Evolutionary conservation across 2,797 vertebrate genomes (phyloP).

Genomic region (Erethizon dorsatum): DNA sequence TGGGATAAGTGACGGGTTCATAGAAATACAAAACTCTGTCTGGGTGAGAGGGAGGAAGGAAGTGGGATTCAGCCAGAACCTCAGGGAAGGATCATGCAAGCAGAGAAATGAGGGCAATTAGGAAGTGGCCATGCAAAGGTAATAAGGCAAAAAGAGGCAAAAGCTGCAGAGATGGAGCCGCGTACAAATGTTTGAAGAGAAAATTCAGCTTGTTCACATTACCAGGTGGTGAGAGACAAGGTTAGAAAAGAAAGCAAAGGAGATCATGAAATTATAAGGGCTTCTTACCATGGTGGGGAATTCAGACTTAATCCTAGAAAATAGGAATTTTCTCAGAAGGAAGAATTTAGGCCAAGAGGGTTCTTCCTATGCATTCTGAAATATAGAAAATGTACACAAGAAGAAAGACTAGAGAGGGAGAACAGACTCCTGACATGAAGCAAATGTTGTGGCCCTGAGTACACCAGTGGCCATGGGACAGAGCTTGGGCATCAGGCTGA

Average conservation of each 20-base stretch:
- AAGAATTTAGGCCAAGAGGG: background rate
- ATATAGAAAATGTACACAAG: background rate
- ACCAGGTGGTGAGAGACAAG: background rate
- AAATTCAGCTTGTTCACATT: background rate
- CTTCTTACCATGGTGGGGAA: background rate
- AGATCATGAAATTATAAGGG: background rate
- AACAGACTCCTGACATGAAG: background rate
- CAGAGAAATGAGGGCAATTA: background rate
- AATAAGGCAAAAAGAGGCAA: background rate
- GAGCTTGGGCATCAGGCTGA: background rate
- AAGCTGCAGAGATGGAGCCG: background rate
- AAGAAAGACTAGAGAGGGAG: background rate
- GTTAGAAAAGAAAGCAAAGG: background rate
- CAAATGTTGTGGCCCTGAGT: background rate
- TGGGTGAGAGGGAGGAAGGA: background rate
- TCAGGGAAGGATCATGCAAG: background rate
- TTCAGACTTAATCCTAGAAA: background rate
- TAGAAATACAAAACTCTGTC: background rate
- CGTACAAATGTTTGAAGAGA: background rate
- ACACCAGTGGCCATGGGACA: background rate
- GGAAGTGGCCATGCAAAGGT: background rate
- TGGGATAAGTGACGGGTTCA: background rate
- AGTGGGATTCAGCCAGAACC: background rate
- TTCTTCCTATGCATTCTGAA: background rate
- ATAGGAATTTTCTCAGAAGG: background rate